Evolutionary conservation across 1,140 invertebrate species (phyloP), one percentile per base, ranked within the genome.

Genomic region (Psilanteris sp.): DNA sequence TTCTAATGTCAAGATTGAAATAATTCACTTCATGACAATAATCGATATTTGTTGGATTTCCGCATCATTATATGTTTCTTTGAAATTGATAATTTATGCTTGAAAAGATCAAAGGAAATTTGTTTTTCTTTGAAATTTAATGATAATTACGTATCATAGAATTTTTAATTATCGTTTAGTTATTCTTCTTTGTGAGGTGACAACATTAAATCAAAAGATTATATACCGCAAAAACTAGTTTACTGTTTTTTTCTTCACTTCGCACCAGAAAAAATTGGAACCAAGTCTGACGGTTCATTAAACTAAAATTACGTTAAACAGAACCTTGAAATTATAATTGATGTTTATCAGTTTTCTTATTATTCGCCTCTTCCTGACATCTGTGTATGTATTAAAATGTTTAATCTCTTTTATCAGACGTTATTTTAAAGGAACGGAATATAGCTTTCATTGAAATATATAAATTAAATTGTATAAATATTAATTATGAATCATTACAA

Each of bases 281-380:
- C 11, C 55, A 22, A 9, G 6, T 22, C 22, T 11, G 31, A 37
- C 37, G 16, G 62, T 67, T 67, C 62, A 46, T 67, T 67, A 54
- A 67, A 67, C 62, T 55, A 24, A 55, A 52, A 44, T 36, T 18
- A 15, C 27, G 61, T 39, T 50, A 52, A 52, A 32, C 36, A 52
- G 18, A 32, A 55, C 62, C 50, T 67, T 67, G 62, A 55, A 67
- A 55, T 46, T 36, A 13, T 27, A 46, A 46, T 43, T 10, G n/a
- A n/a, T n/a, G n/a, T n/a, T n/a, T n/a, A n/a, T n/a, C n/a, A n/a
- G n/a, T n/a, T n/a, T n/a, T n/a, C n/a, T n/a, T n/a, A n/a, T n/a
- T n/a, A n/a, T 26, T 10, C 31, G 24, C 22, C 20, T 55, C 50
- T 62, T 50, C 57, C 44, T 50, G 32, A 34, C 59, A 52, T 43